Evolutionary conservation across 2,113 vertebrate species (phyloP).

Genomic region (Pygathrix nemaeus): DNA sequence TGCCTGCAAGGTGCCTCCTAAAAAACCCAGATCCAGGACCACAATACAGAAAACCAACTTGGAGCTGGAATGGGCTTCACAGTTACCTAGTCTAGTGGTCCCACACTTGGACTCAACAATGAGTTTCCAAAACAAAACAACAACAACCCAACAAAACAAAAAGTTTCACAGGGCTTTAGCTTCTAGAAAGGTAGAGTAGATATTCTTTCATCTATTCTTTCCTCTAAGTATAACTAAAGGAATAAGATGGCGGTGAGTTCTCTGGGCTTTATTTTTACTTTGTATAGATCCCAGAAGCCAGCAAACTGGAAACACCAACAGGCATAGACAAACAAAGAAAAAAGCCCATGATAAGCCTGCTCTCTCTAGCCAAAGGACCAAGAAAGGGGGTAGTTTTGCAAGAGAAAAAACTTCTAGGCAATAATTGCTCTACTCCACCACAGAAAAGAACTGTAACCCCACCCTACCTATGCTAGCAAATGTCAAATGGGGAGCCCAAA

Average conservation of each 20-base stretch:
- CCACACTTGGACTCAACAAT: not conserved
- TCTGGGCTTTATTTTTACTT: not conserved
- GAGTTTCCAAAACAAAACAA: not conserved
- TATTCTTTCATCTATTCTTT: not conserved
- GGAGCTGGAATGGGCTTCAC: not conserved
- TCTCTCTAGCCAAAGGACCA: not conserved
- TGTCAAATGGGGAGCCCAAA: not conserved
- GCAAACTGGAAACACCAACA: not conserved
- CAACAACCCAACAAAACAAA: not conserved
- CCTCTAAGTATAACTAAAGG: not conserved
- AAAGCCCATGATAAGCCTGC: not conserved
- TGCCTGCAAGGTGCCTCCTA: not conserved
- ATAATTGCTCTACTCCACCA: not conserved
- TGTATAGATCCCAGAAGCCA: not conserved
- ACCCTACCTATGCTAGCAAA: not conserved
- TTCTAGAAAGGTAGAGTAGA: not conserved
- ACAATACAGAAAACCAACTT: not conserved
- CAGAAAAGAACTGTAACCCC: not conserved
- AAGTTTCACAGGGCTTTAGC: not conserved
- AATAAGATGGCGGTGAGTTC: not conserved
- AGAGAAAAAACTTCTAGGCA: not conserved
- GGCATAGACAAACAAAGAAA: not conserved
- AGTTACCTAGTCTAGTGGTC: not conserved
- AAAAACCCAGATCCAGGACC: not conserved
- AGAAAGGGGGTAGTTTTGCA: not conserved